Evolutionary conservation across 2,888 invertebrate species (phyloP).

Genomic region (Druceiella hillmani): DNA sequence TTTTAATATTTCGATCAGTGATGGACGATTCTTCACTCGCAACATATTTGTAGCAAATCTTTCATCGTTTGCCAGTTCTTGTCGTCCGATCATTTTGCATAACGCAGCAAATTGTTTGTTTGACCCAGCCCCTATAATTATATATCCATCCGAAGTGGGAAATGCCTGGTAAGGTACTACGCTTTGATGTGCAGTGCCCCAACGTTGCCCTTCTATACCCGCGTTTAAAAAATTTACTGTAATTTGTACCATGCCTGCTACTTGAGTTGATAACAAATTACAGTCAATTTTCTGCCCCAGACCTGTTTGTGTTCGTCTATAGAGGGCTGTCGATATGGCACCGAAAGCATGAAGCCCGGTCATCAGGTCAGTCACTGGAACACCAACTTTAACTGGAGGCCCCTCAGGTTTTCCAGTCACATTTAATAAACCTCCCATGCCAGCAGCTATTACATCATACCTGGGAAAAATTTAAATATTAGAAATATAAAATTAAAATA

Average conservation of each 20-base stretch:
- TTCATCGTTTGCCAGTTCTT: constrained; percentile 55
- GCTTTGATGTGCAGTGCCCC: constrained; percentile 93
- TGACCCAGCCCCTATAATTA: constrained; percentile 85
- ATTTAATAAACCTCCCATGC: constrained; percentile 83
- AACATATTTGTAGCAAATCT: constrained; percentile 66
- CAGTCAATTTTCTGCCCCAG: constrained; percentile 91
- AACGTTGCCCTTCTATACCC: constrained; percentile 67
- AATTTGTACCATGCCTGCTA: constrained; percentile 82
- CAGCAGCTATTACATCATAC: constrained; percentile 93
- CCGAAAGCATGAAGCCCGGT: constrained; percentile 94
- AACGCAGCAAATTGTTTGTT: constrained; percentile 73
- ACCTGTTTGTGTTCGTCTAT: constrained; percentile 71
- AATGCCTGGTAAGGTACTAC: constrained; percentile 95
- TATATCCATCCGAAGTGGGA: constrained; percentile 71
- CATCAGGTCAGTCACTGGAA: constrained; percentile 88
- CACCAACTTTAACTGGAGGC: constrained; percentile 85
- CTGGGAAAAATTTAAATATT: constrained; percentile 30
- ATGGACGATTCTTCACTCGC: constrained; percentile 71
- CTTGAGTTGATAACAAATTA: constrained; percentile 88
- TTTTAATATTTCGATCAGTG: constrained; percentile 59
- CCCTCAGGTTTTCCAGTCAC: constrained; percentile 83
- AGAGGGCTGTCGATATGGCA: constrained; percentile 86
- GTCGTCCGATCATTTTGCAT: constrained; percentile 57
- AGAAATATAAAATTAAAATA: not conserved
- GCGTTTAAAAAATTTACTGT: constrained; percentile 88